phyloP scores from a whole-genome alignment of 2,888 invertebrate genomes.

The Cantharis lateralis region DNA sequence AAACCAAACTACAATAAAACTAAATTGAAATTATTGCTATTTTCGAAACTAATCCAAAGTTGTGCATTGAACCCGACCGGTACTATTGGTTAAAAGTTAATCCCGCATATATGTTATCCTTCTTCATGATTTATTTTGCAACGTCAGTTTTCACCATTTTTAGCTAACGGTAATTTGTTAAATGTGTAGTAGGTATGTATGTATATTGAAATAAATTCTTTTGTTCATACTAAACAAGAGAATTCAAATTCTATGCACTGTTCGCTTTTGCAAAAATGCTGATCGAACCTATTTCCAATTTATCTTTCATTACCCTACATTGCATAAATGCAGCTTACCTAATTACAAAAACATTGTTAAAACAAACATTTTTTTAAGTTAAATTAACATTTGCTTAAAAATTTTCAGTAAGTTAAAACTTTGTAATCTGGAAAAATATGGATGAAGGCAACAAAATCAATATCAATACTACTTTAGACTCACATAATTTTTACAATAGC shows the following conservation, averaged over 20 bases:
- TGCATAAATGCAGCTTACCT: background rate
- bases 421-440: background rate
- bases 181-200: constrained; percentile 7
- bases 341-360: background rate
- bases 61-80: background rate
- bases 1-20: constrained; percentile 5
- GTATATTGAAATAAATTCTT: constrained; percentile 24
- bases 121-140: background rate
- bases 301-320: constrained; percentile 9
- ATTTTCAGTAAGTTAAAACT: background rate
- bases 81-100: background rate
- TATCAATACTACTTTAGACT: background rate
- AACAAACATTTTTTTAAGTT: background rate
- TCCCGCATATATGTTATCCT: background rate
- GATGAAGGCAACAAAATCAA: background rate
- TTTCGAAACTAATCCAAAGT: constrained; percentile 1
- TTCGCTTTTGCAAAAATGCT: constrained; percentile 19
- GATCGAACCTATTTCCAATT: constrained; percentile 22
- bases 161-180: constrained; percentile 10
- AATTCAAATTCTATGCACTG: constrained; percentile 21
- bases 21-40: background rate
- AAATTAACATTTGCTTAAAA: background rate
- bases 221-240: constrained; percentile 28
- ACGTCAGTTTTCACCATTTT: constrained; percentile 1
- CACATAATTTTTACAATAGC: background rate